phyloP scores from a whole-genome alignment of 37 sponge, comb jelly and placozoan species.

The Ianthella basta region DNA sequence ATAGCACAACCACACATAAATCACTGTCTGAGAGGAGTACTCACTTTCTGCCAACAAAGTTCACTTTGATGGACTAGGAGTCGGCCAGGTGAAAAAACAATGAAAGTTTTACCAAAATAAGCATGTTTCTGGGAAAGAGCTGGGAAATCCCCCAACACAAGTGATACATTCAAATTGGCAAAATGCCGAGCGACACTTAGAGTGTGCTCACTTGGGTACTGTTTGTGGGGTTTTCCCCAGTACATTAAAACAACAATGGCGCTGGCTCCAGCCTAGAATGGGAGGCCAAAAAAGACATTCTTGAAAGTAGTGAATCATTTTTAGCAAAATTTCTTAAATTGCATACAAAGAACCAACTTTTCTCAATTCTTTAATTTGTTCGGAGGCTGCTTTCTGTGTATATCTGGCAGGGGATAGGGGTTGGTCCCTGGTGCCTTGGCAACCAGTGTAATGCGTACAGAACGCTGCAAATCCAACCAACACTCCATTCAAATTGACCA shows the following conservation, averaged over 20 bases:
- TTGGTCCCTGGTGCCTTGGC: slow-evolving; percentile 15
- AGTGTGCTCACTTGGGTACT: slow-evolving; percentile 58
- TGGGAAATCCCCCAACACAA: slow-evolving; percentile 68
- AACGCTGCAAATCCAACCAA: slow-evolving; percentile 60
- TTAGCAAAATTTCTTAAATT: too few relatives aligned
- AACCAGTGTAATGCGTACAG: slow-evolving; percentile 53
- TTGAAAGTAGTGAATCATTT: background rate
- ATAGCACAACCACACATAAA: background rate
- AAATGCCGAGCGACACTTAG: slow-evolving; percentile 59
- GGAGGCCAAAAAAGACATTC: background rate
- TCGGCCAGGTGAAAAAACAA: slow-evolving; percentile 62
- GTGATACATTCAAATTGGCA: slow-evolving; percentile 39
- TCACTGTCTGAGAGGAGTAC: background rate
- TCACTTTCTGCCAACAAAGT: slow-evolving; percentile 65
- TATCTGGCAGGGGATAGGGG: slow-evolving; percentile 64
- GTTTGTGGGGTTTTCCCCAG: slow-evolving; percentile 65
- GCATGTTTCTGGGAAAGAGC: slow-evolving; percentile 60
- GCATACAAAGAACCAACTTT: slow-evolving; percentile 48
- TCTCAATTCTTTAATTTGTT: slow-evolving; percentile 43
- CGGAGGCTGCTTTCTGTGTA: slow-evolving; percentile 32
- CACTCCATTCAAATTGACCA: slow-evolving; percentile 39
- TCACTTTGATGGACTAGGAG: slow-evolving; percentile 24
- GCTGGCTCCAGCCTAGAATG: slow-evolving; percentile 51
- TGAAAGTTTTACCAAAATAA: slow-evolving; percentile 73
- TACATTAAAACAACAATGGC: slow-evolving; percentile 66